These are phyloP conservation scores for Caenorhabditis wallacei DNA, from an alignment of 2,888 invertebrate species.

Conservation along the genomic window DNA sequence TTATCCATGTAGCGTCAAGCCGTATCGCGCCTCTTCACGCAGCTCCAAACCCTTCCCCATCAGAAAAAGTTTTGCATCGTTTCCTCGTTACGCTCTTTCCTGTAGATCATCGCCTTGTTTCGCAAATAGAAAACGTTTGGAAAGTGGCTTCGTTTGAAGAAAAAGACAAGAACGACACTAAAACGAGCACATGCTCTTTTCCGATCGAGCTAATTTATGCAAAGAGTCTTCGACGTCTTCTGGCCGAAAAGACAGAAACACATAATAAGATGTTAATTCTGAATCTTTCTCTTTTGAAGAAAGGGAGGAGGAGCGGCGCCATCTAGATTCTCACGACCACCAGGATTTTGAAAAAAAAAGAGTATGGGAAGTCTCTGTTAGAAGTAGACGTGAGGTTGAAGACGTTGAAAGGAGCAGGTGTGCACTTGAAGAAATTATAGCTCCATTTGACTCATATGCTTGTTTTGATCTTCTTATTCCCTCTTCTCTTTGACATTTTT, in stretches of 20 bases:
- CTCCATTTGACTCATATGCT: not conserved
- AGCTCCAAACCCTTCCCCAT: too few relatives aligned
- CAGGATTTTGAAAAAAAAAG: constrained; percentile 11
- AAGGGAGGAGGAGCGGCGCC: not conserved
- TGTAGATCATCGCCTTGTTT: constrained; percentile 5
- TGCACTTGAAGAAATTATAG: constrained; percentile 23
- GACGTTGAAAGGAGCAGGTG: constrained; percentile 24
- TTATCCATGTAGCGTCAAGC: too few relatives aligned
- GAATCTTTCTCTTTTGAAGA: constrained; percentile 10
- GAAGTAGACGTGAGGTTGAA: not conserved
- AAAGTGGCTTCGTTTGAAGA: constrained; percentile 43
- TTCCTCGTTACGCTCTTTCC: not conserved
- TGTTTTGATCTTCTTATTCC: constrained; percentile 3
- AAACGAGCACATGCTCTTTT: constrained; percentile 28
- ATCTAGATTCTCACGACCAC: not conserved
- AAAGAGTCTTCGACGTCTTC: constrained; percentile 5
- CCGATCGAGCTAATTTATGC: constrained; percentile 46
- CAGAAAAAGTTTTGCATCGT: not conserved
- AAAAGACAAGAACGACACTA: constrained; percentile 34
- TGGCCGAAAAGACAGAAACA: not conserved
- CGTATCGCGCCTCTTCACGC: too few relatives aligned
- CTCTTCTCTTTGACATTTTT: not conserved
- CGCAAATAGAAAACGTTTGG: not conserved
- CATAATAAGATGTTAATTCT: constrained; percentile 61
- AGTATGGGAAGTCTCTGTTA: constrained; percentile 9